phyloP scores from a whole-genome alignment of 2,113 vertebrate genomes.

The Hemiprocne comata region DNA sequence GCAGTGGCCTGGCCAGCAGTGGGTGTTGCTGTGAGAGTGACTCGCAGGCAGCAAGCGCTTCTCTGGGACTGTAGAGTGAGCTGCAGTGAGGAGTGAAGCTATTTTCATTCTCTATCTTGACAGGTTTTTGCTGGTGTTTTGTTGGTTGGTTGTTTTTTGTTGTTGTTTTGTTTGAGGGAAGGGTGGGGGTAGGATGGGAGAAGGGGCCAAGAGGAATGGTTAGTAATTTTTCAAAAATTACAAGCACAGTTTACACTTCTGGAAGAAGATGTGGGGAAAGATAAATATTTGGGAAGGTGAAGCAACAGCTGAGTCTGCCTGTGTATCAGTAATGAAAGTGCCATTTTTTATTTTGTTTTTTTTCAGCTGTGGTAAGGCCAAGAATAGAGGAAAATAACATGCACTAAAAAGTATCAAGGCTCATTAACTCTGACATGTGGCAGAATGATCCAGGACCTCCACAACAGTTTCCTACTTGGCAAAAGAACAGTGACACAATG shows the following conservation, averaged over 20 bases:
- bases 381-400: neutral
- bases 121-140: neutral
- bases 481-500: accelerated
- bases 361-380: neutral
- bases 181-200: accelerated
- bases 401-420: neutral
- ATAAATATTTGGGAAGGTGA: neutral
- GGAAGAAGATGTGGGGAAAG: neutral
- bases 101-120: neutral
- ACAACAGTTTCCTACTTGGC: neutral
- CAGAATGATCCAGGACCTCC: neutral
- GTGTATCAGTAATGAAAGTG: neutral
- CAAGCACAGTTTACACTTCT: neutral
- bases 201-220: neutral
- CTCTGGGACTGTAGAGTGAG: neutral
- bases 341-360: neutral
- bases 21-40: neutral
- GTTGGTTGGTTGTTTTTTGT: neutral
- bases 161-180: too few species aligned
- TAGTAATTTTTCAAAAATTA: neutral
- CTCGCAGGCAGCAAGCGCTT: neutral
- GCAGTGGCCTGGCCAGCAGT: neutral
- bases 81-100: neutral
- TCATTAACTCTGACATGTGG: neutral
- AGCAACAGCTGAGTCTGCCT: neutral